Base-by-base conservation (phyloP, 2,888 invertebrate genomes). In the Sesia apiformis region DNA sequence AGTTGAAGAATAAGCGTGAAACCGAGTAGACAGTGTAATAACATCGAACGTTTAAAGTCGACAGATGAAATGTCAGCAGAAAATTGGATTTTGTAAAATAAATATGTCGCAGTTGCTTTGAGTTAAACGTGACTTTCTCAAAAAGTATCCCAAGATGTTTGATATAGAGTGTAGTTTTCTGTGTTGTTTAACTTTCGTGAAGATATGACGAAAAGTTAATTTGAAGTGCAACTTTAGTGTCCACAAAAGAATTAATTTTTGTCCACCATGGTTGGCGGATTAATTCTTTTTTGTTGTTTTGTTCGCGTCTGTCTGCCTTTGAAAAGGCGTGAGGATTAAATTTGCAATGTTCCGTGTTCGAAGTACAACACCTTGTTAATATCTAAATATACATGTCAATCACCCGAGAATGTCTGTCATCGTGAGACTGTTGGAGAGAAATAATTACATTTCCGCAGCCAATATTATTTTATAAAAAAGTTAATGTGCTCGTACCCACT, bases 81-180 rank as follows among this genome's bases (percentile, higher is more conserved):
- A 89, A 89, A 89, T 89, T 88, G 89, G 89, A 89, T 89, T 89
- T 86, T 72, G 84, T 82, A 86, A 87, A 88, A 88, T 89, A 89
- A 89, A 89, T 86, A 87, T 87, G 87, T 87, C 86, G 77, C 78
- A 78, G 79, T 78, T 74, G 76, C 77, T 78, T 81, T 77, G 76
- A 78, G 77, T 78, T 75, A 75, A 68, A 56, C 55, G 52, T 40
- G 39, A 57, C 54, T 57, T 49, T 5, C 43, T 57, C 43, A 78
- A 74, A 74, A 58, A 58, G 58, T 58, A 66, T 70, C 65, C 60
- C 74, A 60, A 52, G 0, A 0, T 0, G 0, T 8, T 39, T 0
- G 4, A 0, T 38, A 62, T 69, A 82, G 69, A 63, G 70, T 59
- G 55, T 5, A 60, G 6, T 66, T 63, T 79, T 51, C 52, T 43